phyloP scores from a whole-genome alignment of 2,113 vertebrate species.

The Caracal caracal region DNA sequence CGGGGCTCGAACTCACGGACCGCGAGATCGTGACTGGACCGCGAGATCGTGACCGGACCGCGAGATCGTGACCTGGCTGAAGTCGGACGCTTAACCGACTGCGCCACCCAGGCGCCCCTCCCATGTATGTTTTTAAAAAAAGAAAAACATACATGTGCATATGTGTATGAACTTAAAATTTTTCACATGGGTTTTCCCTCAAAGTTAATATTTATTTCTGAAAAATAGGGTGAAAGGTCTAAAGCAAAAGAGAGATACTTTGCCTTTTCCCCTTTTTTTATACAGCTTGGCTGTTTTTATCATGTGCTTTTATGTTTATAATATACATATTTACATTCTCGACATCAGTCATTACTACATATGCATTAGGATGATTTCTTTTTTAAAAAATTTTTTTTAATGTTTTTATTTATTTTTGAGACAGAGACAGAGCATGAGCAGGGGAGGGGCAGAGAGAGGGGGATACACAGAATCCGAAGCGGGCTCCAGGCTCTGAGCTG shows the following conservation, averaged over 20 bases:
- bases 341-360: not conserved
- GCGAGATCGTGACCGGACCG: no score
- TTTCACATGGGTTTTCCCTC: not conserved
- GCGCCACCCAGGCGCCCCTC: no score
- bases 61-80: no score
- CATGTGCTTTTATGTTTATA: not conserved
- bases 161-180: not conserved
- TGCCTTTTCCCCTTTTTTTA: not conserved
- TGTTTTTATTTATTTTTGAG: no score
- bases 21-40: no score
- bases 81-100: no score
- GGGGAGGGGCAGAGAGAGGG: no score
- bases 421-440: no score
- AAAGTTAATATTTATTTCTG: not conserved
- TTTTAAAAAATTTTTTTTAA: no score
- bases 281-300: not conserved
- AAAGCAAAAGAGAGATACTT: not conserved
- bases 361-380: not conserved
- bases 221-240: not conserved
- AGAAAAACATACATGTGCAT: not conserved
- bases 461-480: no score
- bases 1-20: no score
- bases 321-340: not conserved
- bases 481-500: no score
- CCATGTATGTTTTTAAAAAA: slow-evolving; percentile 8